Evolutionary conservation across 1,140 invertebrate genomes (phyloP), one percentile per base, ranked within the genome.

Genomic region (Leucophenga varia): DNA sequence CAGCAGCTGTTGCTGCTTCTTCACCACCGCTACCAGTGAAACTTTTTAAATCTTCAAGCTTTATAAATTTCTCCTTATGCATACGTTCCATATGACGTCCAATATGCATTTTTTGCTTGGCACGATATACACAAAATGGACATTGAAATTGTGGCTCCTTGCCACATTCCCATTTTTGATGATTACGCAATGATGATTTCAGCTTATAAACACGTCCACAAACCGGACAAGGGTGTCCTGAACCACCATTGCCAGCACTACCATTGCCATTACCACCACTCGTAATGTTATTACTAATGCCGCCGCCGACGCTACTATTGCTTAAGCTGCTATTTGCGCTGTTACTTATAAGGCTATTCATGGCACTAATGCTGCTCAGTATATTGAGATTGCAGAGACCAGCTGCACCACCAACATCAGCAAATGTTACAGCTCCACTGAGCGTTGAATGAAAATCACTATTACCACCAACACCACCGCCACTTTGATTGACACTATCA

Each of bases 91-190:
- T 89, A 73, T 91, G 89, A 38, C 88, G 83, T 28, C 86, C 88
- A 61, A 91, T 90, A 76, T 90, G 88, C 86, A 89, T 89, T 78
- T 90, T 89, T 69, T 89, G 87, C 65, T 90, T 90, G 53, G 87
- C 87, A 49, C 86, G 80, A 73, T 90, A 90, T 8, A 88, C 85
- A 74, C 88, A 90, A 74, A 87, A 87, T 4, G 86, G 86, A 75
- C 88, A 90, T 59, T 87, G 85, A 69, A 90, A 90, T 70, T 89
- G 87, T 1, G 88, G 87, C 73, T 90, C 87, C 75, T 89, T 89
- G 54, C 87, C 88, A 74, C 89, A 91, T 72, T 91, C 89, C 88
- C 88, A 91, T 72, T 91, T 90, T 77, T 90, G 88, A 70, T 91
- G 88, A 69, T 90, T 91, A 17, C 88, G 79, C 64, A 91, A 78